Evolutionary conservation across 2,888 invertebrate genomes (phyloP), one percentile per base, ranked within the genome.

Genomic region (Brachypalpus laphriformis): DNA sequence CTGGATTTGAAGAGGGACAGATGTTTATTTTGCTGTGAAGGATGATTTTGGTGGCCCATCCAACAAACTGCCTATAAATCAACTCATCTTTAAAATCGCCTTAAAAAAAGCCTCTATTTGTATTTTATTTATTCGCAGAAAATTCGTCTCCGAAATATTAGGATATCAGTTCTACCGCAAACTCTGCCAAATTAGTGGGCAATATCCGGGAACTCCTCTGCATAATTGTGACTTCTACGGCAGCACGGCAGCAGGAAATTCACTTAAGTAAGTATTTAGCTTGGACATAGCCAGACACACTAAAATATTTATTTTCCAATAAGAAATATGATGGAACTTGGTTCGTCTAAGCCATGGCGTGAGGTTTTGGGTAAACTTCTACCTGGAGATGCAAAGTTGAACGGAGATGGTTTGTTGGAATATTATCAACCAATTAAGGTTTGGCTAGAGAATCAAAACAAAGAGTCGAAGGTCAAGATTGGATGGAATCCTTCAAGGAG

Each of bases 171-270:
- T 96, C 90, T 95, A 96, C 89, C 93, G 95, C n/a, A 93, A 94
- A 0, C 92, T 96, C n/a, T 96, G 96, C 89, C 94, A 94, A 87
- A 94, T 95, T 86, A 96, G 96, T 3, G 95, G 95, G 0, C 94
- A 97, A 90, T 96, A 95, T 87, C 95, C 94, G 61, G 95, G 95
- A 0, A 93, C 94, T 4, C 95, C 95, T 6, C 93, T 98, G 6
- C 95, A 97, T 74, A 94, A 95, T 88, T 98, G 98, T 89, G 97
- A 98, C 89, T 97, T 98, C 88, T 96, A 96, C 91, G 93, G 94
- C 88, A 97, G 95, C 88, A 93, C 93, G 1, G 94, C 94, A 47
- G 97, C 97, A 56, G 98, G 98, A 71, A 94, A 95, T 87, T 93
- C 94, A 8, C 90, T 96, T 0, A 93, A 93, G 91, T 91, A 70